Conservation (phyloP, 2,797 vertebrate genomes). For the Syncerus caffer region DNA sequence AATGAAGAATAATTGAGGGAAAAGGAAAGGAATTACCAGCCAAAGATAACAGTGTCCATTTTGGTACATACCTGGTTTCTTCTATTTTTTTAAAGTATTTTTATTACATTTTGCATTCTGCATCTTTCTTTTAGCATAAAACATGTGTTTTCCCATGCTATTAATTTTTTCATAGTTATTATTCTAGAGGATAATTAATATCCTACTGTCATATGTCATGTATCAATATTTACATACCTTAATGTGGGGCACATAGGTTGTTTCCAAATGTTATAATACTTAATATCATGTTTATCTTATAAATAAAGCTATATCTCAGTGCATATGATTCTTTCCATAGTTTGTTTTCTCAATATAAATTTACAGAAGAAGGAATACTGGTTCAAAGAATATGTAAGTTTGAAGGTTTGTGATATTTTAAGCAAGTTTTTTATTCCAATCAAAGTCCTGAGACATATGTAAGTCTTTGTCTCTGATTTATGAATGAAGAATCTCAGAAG, state of each 20-base stretch:
- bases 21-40: neutral
- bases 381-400: neutral
- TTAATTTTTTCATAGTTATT: neutral
- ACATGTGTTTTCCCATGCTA: neutral
- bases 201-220: neutral
- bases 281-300: neutral
- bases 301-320: neutral
- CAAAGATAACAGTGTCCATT: neutral
- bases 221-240: neutral
- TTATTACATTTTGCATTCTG: neutral
- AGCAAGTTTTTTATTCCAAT: neutral
- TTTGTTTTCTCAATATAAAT: neutral
- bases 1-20: neutral
- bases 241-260: neutral
- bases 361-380: neutral
- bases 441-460: neutral
- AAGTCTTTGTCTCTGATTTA: neutral
- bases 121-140: neutral
- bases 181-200: neutral
- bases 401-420: neutral
- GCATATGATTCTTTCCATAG: neutral
- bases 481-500: neutral
- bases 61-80: neutral
- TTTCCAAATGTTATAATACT: conserved; percentile 27
- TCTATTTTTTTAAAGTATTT: neutral